A percentile compares a stretch with the other conserved stretches of the same genome.
Evolutionary conservation across 2,113 vertebrate species (phyloP).

Genomic region (Daboia siamensis): DNA sequence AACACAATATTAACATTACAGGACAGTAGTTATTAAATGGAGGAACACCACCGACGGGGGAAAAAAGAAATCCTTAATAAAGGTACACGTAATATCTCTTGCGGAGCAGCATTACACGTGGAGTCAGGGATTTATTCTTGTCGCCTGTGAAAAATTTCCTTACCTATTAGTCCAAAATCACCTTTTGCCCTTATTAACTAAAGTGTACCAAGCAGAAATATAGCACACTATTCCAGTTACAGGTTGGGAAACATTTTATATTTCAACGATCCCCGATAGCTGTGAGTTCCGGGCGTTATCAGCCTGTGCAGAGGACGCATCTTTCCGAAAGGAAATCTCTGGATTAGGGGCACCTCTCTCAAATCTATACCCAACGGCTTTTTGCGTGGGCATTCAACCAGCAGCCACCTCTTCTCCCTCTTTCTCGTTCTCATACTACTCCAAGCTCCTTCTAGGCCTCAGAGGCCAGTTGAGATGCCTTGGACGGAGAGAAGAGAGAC

Average conservation of each 20-base stretch:
- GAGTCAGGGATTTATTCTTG: neutral
- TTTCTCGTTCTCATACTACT: neutral
- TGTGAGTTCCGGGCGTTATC: neutral
- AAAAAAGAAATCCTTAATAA: neutral
- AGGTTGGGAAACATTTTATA: neutral
- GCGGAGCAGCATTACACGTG: neutral
- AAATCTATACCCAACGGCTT: neutral
- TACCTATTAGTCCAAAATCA: neutral
- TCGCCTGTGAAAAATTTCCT: neutral
- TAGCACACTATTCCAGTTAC: neutral
- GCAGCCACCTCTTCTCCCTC: neutral
- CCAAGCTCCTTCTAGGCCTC: neutral
- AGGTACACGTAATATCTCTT: neutral
- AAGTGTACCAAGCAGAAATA: neutral
- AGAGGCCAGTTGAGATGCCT: neutral
- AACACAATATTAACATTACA: neutral
- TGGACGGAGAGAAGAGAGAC: neutral
- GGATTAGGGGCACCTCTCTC: neutral
- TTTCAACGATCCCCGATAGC: neutral
- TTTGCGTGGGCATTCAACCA: neutral
- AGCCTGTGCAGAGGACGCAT: neutral
- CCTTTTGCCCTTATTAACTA: neutral
- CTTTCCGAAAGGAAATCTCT: neutral
- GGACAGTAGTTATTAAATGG: neutral
- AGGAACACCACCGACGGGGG: neutral